Percentiles rank a stretch among this genome's conserved stretches.
Evolutionary conservation across 1,140 invertebrate genomes (phyloP).

Genomic region (Lithobius niger): DNA sequence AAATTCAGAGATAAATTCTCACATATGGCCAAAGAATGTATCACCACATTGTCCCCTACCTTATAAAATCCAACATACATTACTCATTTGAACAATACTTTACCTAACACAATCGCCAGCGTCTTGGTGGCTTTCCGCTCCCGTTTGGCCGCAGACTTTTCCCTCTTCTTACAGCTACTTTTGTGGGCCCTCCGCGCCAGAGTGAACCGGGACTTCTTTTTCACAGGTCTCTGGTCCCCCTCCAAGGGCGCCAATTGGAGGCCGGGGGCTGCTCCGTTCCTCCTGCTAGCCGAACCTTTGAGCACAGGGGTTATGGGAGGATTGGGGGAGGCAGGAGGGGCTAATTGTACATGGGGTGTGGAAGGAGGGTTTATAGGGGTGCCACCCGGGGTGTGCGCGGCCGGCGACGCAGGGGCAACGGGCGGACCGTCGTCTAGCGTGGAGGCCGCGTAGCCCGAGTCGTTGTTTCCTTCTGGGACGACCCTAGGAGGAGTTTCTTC

Average conservation of each 20-base stretch:
- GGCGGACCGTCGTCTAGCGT: too few relatives aligned
- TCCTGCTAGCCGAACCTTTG: too few relatives aligned
- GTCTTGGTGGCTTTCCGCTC: constrained; percentile 99
- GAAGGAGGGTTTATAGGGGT: too few relatives aligned
- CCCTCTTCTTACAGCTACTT: constrained; percentile 83
- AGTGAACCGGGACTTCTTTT: constrained; percentile 23
- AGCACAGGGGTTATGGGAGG: too few relatives aligned
- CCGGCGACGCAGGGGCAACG: too few relatives aligned
- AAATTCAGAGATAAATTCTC: not conserved
- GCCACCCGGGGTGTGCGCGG: too few relatives aligned
- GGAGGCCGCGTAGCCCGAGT: too few relatives aligned
- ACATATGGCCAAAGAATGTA: not conserved
- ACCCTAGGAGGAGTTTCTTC: constrained; percentile 52
- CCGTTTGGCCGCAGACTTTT: constrained; percentile 85
- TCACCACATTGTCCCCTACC: too few relatives aligned
- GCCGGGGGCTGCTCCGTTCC: not conserved
- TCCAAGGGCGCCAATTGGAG: not conserved
- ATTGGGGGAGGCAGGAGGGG: too few relatives aligned
- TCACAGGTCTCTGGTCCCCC: constrained; percentile 3
- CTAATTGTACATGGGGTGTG: too few relatives aligned
- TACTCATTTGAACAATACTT: too few relatives aligned
- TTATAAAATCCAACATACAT: too few relatives aligned
- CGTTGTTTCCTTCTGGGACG: not conserved
- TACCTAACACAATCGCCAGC: constrained; percentile 94
- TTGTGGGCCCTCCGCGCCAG: constrained; percentile 35